Evolutionary conservation across 2,113 vertebrate species (phyloP).

Genomic region (Pelvicachromis taeniatus): DNA sequence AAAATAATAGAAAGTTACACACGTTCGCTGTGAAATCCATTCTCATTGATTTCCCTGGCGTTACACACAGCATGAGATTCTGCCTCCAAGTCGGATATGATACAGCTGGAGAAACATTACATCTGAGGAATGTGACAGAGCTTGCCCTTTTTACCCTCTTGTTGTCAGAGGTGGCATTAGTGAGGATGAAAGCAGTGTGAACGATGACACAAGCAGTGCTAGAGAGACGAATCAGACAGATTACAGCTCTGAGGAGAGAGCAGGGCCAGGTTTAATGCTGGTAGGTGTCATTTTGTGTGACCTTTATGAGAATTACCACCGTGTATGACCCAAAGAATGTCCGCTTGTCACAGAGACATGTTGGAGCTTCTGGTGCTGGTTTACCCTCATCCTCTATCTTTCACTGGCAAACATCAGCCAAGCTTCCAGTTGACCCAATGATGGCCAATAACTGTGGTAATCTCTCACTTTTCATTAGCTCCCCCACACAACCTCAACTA

Average conservation of each 20-base stretch:
- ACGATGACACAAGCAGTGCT: slow-evolving; percentile 40
- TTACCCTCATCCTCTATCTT: neutral
- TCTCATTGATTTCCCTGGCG: slow-evolving; percentile 30
- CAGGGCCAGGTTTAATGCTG: slow-evolving; percentile 20
- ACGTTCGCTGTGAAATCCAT: slow-evolving; percentile 11
- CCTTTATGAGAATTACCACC: slow-evolving; percentile 53
- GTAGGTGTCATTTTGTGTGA: slow-evolving; percentile 39
- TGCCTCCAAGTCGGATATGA: neutral
- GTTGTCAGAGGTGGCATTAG: slow-evolving; percentile 41
- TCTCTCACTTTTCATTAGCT: slow-evolving; percentile 34
- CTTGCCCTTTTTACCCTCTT: slow-evolving; percentile 24
- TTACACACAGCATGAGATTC: neutral
- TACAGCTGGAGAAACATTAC: slow-evolving; percentile 27
- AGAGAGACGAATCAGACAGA: slow-evolving; percentile 42
- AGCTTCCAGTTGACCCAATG: slow-evolving; percentile 14
- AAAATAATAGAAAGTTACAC: slow-evolving; percentile 32
- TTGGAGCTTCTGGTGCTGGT: neutral
- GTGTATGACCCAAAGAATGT: slow-evolving; percentile 32
- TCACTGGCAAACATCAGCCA: neutral
- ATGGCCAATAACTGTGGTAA: slow-evolving; percentile 25
- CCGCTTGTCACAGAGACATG: slow-evolving; percentile 27
- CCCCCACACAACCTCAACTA: slow-evolving; percentile 2
- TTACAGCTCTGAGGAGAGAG: slow-evolving; percentile 34
- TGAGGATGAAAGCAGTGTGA: slow-evolving; percentile 30
- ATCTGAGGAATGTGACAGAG: slow-evolving; percentile 30